Evolutionary conservation across 1,140 invertebrate species (phyloP).

Genomic region (Caerostris extrusa): DNA sequence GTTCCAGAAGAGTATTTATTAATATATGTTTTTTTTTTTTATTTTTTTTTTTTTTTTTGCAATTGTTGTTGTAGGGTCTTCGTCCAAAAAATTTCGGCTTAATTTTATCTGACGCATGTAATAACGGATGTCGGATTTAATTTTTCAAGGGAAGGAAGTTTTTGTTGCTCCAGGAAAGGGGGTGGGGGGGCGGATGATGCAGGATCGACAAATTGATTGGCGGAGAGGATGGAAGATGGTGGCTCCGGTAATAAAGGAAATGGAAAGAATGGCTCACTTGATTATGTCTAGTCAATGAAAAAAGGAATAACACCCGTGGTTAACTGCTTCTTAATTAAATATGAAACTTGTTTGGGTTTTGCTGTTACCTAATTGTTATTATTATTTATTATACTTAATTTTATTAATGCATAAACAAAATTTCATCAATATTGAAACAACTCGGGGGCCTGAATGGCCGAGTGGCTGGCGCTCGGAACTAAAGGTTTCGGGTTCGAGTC

Average conservation of each 20-base stretch:
- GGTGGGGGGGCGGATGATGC: background rate
- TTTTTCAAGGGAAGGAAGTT: background rate
- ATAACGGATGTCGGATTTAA: constrained; percentile 59
- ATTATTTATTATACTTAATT: too few relatives aligned
- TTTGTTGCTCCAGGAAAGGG: background rate
- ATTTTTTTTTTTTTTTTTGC: background rate
- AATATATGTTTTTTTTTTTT: background rate
- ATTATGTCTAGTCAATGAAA: too few relatives aligned
- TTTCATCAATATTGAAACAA: too few relatives aligned
- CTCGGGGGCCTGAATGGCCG: too few relatives aligned
- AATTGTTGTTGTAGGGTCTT: background rate
- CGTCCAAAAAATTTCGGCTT: constrained; percentile 50
- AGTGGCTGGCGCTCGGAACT: too few relatives aligned
- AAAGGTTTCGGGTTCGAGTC: too few relatives aligned
- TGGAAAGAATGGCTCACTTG: too few relatives aligned
- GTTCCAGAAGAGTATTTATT: background rate
- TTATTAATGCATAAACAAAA: too few relatives aligned
- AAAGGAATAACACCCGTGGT: too few relatives aligned
- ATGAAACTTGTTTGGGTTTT: too few relatives aligned
- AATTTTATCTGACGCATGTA: constrained; percentile 54
- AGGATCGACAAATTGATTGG: background rate
- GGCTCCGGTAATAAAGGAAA: background rate
- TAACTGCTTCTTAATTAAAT: too few relatives aligned
- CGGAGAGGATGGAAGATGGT: background rate
- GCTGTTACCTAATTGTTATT: too few relatives aligned